A percentile compares a stretch with the other conserved stretches of the same genome.
Conservation (phyloP, 1,140 invertebrate genomes). For the Epicauta chinensis region DNA sequence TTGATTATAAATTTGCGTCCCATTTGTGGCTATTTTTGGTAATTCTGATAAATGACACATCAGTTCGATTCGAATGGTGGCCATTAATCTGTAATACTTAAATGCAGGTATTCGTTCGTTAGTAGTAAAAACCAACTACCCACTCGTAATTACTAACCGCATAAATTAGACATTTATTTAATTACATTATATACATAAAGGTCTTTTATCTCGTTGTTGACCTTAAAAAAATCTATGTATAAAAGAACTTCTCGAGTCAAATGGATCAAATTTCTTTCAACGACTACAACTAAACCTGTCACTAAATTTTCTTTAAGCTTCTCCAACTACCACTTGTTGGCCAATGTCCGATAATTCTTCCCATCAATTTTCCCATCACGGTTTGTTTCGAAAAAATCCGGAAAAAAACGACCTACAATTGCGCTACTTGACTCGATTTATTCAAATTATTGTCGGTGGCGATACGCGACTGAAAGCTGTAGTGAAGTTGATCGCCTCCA, state of each 20-base stretch:
- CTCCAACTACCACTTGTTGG: too few relatives aligned
- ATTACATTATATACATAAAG: constrained; percentile 16
- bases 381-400: too few relatives aligned
- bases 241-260: neutral
- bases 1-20: too few relatives aligned
- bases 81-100: constrained; percentile 21
- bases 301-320: neutral
- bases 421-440: too few relatives aligned
- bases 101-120: constrained; percentile 20
- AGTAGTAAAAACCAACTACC: constrained; percentile 9
- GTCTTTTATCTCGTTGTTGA: too few relatives aligned
- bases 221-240: too few relatives aligned
- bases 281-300: constrained; percentile 8
- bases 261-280: constrained; percentile 14
- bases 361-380: too few relatives aligned
- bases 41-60: constrained; percentile 20
- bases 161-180: constrained; percentile 27
- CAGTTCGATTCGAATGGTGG: constrained; percentile 18
- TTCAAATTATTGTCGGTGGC: too few relatives aligned
- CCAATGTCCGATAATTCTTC: too few relatives aligned
- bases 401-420: too few relatives aligned
- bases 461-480: too few relatives aligned
- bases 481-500: too few relatives aligned
- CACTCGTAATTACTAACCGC: constrained; percentile 22
- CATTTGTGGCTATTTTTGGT: neutral